Base-by-base conservation (phyloP, 2,113 vertebrate species). In the Myotis davidii region DNA sequence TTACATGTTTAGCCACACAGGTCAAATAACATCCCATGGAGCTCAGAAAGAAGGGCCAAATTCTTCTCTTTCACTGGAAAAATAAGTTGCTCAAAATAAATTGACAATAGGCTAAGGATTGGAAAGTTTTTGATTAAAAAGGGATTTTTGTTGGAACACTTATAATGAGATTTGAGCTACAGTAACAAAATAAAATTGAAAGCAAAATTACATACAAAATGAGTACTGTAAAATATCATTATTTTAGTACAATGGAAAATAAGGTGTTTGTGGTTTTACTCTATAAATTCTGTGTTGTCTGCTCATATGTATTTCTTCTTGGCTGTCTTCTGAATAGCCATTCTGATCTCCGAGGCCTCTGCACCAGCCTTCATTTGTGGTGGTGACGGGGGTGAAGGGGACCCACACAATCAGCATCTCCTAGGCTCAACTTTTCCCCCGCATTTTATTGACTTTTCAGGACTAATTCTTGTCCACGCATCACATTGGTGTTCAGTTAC, bases 181-280 rank as follows among this genome's bases (percentile, higher is more conserved):
- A 97, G 95, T 95, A 97, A 97, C 89, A 97, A 93, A 96, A 95
- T 77, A 93, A 98, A 98, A 97, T 97, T 97, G 97, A 97, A 98
- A 98, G 95, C 98, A 98, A 97, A 94, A 97, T 97, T 98, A 97
- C 83, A 93, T 97, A 97, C 96, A 96, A 97, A 98, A 97, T 72
- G 95, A 97, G 93, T 93, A 98, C 88, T 96, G 88, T 97, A 97
- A 97, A 97, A 97, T 97, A 98, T 96, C 97, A 98, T 93, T 97
- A 97, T 83, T 96, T 95, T 91, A 98, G 97, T 0, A 98, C 95
- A 98, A 98, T 98, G 96, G 95, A 98, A 98, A 98, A 98, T 94
- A 98, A 98, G 97, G 94, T 37, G 4, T 93, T 97, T 98, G 95
- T 96, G 90, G 93, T 98, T 98, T 97, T 96, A 67, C 94, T 98